These are phyloP conservation scores for Zosterops pallidus DNA, from an alignment of 2,113 vertebrate genomes.

Conservation along the genomic window DNA sequence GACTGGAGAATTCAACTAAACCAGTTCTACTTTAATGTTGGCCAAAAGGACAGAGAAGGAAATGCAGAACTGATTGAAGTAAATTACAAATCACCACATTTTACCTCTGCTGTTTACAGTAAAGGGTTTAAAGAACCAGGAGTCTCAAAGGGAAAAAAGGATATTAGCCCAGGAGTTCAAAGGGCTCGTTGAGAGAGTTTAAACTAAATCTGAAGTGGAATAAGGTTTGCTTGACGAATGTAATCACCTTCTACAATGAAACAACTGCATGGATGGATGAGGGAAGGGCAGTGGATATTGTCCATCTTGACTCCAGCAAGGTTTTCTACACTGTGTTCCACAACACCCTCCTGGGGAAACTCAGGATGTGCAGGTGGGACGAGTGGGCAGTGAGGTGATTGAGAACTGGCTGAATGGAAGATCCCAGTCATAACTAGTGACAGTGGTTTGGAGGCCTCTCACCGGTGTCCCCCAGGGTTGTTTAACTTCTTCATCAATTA, in stretches of 20 bases:
- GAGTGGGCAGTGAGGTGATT: neutral
- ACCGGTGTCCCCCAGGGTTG: neutral
- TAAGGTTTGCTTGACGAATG: neutral
- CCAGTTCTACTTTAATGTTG: neutral
- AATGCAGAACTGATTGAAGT: neutral
- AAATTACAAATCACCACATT: neutral
- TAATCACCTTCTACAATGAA: neutral
- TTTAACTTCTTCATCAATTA: neutral
- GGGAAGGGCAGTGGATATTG: neutral
- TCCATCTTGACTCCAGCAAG: neutral
- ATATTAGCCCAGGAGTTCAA: neutral
- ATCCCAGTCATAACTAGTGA: neutral
- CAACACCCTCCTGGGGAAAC: neutral
- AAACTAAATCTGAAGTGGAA: neutral
- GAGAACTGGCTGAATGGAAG: neutral
- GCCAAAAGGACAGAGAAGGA: neutral
- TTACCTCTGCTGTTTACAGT: neutral
- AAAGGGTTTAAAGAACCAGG: neutral
- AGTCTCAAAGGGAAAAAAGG: neutral
- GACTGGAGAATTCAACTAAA: too few species aligned
- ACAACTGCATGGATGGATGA: neutral
- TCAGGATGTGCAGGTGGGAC: neutral
- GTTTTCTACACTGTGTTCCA: accelerated
- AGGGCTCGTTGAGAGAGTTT: neutral
- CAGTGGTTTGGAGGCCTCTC: neutral